phyloP scores from a whole-genome alignment of 2,888 invertebrate species.

The Apodemia mormo region DNA sequence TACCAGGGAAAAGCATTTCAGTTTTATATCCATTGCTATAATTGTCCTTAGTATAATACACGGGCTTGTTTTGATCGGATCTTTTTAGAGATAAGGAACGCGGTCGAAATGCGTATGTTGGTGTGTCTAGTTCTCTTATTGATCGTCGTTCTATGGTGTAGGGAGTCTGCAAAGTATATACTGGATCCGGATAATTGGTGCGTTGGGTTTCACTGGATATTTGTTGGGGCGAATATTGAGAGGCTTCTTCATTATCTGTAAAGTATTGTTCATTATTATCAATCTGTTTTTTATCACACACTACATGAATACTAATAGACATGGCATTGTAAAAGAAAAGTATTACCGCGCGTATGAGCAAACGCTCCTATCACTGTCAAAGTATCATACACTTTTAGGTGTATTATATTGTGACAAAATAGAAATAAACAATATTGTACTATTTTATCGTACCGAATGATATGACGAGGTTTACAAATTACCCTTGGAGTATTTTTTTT shows the following conservation, averaged over 20 bases:
- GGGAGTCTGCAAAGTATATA: background rate
- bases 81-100: slow-evolving; percentile 58
- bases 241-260: background rate
- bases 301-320: too few species aligned
- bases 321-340: too few species aligned
- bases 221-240: background rate
- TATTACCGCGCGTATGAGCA: too few species aligned
- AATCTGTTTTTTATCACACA: background rate
- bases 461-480: too few species aligned
- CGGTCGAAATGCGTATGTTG: slow-evolving; percentile 62
- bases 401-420: too few species aligned
- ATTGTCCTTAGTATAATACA: slow-evolving; percentile 57
- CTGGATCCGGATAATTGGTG: slow-evolving; percentile 13
- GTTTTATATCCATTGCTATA: slow-evolving; percentile 55
- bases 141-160: background rate
- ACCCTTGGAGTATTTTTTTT: too few species aligned
- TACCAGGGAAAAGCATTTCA: slow-evolving; percentile 73
- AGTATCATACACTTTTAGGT: too few species aligned
- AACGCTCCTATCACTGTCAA: too few species aligned
- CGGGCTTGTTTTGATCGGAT: slow-evolving; percentile 53
- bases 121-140: slow-evolving; percentile 27
- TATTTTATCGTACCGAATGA: too few species aligned
- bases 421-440: too few species aligned
- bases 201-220: background rate
- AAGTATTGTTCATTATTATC: background rate